Conservation (phyloP, 2,113 vertebrate species). For the Ramphastos sulfuratus region DNA sequence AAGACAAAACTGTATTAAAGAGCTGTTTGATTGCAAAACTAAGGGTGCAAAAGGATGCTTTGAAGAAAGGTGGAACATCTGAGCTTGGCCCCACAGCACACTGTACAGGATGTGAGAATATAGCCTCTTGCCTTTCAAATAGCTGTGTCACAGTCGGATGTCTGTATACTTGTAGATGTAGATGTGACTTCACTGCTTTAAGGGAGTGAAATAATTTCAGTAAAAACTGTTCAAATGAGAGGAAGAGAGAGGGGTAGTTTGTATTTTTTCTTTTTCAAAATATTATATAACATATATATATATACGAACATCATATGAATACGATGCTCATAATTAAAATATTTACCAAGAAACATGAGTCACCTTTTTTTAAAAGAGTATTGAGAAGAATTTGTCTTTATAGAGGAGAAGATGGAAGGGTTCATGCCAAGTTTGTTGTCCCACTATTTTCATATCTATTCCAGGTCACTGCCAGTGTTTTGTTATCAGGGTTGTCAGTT, state of each 20-base stretch:
- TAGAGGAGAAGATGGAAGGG: neutral
- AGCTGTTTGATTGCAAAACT: neutral
- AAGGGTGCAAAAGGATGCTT: neutral
- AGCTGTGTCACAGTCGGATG: rapidly evolving
- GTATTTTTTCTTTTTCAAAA: neutral
- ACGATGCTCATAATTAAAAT: neutral
- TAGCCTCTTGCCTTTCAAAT: neutral
- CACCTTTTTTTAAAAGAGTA: neutral
- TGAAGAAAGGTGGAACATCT: neutral
- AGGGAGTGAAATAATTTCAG: neutral
- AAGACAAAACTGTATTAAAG: neutral
- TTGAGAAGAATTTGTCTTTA: neutral
- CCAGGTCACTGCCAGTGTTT: neutral
- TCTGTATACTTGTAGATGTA: neutral
- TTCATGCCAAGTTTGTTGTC: neutral
- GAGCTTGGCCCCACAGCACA: neutral
- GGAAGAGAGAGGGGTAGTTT: neutral
- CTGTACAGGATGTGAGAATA: neutral
- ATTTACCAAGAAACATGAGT: neutral
- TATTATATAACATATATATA: neutral
- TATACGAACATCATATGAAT: neutral
- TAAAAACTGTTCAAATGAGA: neutral
- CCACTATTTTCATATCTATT: neutral
- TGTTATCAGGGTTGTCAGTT: neutral
- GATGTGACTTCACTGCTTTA: neutral